Evolutionary conservation across 2,888 invertebrate species (phyloP), one percentile per base, ranked within the genome.

Genomic region (Synergus japonicus): DNA sequence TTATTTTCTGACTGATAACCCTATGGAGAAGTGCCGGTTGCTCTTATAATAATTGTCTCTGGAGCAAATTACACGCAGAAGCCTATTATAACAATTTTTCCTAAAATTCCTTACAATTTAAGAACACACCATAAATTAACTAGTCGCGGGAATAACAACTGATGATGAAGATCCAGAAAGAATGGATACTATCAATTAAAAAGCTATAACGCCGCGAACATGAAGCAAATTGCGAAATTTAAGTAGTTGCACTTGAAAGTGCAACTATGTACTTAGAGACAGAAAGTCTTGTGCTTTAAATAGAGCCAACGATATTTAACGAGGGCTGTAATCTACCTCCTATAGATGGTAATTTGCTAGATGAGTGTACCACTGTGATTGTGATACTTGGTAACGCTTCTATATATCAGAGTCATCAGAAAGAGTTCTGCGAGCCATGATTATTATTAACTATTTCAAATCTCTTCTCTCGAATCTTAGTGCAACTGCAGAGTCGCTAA

Each of bases 1-100:
- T 60, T 60, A 60, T 60, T 60, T 60, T 60, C 60, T 15, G 54
- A 60, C 60, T 60, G 22, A 60, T 18, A 60, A 60, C 22, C 22
- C 60, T 60, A 22, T 60, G 8, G 22, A 22, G 22, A 60, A 60
- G 60, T 60, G 8, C 22, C 22, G 22, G 60, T 60, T 60, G 22
- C 60, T 60, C 10, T 22, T 4, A 12, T 46, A 46, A 60, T 60
- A 60, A 60, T 60, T 60, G 22, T 22, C 60, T 22, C 22, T 60
- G 18, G 22, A 60, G 18, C 12, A 60, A 60, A 12, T 22, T 10
- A 60, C 22, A 22, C 18, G 7, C 7, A 37, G 37, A 37, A 37
- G 2, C 37, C 37, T 37, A 37, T 37, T 37, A 37, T 37, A 37
- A 5, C 37, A 37, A 37, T 4, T 37, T 37, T 37, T 5, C 37